A percentile compares a stretch with the other conserved stretches of the same genome.
phyloP scores from a whole-genome alignment of 2,113 vertebrate species.

The Sakesphorus luctuosus region DNA sequence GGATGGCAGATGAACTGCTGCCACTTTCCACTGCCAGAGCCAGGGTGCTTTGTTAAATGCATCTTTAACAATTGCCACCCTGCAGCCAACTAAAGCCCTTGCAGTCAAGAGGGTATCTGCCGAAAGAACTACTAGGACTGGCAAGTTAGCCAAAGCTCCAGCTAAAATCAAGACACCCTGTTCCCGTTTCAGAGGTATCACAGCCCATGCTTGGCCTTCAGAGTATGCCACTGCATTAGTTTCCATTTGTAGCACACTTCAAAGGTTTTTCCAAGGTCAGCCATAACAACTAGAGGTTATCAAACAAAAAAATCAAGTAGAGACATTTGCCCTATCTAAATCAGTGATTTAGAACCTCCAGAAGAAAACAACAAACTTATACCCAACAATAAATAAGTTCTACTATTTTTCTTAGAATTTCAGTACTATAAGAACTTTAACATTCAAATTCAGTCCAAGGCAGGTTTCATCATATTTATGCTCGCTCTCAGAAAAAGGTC shows the following conservation, averaged over 20 bases:
- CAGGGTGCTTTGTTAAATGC: not conserved
- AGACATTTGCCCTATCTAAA: not conserved
- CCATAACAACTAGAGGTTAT: not conserved
- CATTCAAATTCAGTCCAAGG: not conserved
- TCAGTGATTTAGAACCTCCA: not conserved
- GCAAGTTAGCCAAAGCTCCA: not conserved
- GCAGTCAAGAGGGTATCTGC: not conserved
- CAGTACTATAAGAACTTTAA: not conserved
- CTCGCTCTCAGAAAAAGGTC: not conserved
- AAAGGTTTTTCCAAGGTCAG: not conserved
- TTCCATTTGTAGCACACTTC: not conserved
- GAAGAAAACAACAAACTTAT: not conserved
- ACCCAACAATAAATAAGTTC: not conserved
- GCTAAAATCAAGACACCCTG: not conserved
- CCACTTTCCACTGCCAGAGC: accelerated
- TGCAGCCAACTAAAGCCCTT: not conserved
- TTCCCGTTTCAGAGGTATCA: not conserved
- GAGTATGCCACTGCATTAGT: accelerated
- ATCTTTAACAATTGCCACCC: not conserved
- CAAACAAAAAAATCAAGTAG: not conserved
- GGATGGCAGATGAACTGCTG: accelerated
- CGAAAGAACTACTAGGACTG: not conserved
- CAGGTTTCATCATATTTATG: not conserved
- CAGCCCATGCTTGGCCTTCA: not conserved
- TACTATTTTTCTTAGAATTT: not conserved